phyloP scores from a whole-genome alignment of 2,888 invertebrate species.

The Coelinius sp. region DNA sequence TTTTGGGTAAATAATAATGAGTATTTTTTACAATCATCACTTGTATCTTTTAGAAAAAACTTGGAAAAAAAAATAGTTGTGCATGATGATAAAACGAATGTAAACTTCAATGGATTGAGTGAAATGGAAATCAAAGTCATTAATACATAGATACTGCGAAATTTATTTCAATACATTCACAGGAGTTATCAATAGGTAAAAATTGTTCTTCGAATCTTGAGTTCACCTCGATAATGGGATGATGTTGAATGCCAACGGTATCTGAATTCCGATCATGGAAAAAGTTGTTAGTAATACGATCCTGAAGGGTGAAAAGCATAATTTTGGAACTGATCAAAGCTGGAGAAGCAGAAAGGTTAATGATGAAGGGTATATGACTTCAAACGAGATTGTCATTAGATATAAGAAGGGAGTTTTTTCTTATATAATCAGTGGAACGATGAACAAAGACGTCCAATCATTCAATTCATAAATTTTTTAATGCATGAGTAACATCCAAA shows the following conservation, averaged over 20 bases:
- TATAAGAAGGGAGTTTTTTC: constrained; percentile 53
- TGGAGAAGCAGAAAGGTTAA: constrained; percentile 58
- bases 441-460: no score
- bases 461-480: no score
- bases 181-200: not conserved
- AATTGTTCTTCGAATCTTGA: not conserved
- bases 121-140: not conserved
- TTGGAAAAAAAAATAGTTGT: no score
- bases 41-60: no score
- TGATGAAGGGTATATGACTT: constrained; percentile 66
- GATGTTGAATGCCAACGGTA: not conserved
- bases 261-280: constrained; percentile 21
- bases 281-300: constrained; percentile 53
- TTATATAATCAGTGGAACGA: not conserved
- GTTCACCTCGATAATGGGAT: constrained; percentile 8
- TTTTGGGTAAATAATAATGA: no score
- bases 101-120: not conserved
- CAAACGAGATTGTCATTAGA: constrained; percentile 64
- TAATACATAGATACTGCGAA: not conserved
- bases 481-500: no score
- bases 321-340: constrained; percentile 61
- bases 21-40: no score
- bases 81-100: no score
- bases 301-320: constrained; percentile 51
- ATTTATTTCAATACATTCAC: not conserved